A percentile compares a stretch with the other conserved stretches of the same genome.
Conservation (phyloP, 2,113 vertebrate genomes). For the Brienomyrus longianalis region DNA sequence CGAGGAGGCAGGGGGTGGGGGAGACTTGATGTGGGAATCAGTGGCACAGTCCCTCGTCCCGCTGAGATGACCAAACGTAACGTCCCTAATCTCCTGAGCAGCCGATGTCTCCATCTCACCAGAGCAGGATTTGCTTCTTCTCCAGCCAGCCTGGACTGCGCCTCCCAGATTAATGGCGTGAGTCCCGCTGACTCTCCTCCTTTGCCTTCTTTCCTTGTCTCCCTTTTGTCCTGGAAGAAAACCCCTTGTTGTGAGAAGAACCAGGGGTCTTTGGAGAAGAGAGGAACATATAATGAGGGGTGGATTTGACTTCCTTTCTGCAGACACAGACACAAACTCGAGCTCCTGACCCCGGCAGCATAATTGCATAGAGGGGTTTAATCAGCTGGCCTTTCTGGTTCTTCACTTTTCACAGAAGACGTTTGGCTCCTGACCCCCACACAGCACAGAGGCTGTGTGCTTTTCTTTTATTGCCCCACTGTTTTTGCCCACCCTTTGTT, state of each 20-base stretch:
- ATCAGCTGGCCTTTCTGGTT: neutral
- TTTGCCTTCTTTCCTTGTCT: neutral
- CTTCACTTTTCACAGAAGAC: neutral
- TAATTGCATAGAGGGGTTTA: slow-evolving; percentile 20
- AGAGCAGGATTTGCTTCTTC: slow-evolving; percentile 57
- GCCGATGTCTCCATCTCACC: slow-evolving; percentile 50
- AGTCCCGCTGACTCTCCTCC: slow-evolving; percentile 48
- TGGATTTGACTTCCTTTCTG: neutral
- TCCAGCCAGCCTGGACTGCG: slow-evolving; percentile 51
- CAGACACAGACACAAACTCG: slow-evolving; percentile 8
- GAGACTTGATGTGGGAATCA: neutral
- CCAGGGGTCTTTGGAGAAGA: neutral
- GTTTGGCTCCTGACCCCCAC: neutral
- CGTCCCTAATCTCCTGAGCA: slow-evolving; percentile 42
- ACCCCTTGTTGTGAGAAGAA: slow-evolving; percentile 9
- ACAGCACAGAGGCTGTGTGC: neutral
- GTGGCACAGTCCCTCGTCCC: slow-evolving; percentile 27
- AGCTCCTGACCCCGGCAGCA: slow-evolving; percentile 36
- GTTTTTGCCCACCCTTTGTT: neutral
- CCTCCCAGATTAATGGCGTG: slow-evolving; percentile 60
- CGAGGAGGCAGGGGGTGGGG: neutral
- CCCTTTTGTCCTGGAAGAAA: neutral
- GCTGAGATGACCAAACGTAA: slow-evolving; percentile 42
- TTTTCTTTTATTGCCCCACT: slow-evolving; percentile 6
- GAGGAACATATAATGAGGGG: neutral